Evolutionary conservation across 2,888 invertebrate genomes (phyloP), one percentile per base, ranked within the genome.

Genomic region (Podotricha telesiphe): DNA sequence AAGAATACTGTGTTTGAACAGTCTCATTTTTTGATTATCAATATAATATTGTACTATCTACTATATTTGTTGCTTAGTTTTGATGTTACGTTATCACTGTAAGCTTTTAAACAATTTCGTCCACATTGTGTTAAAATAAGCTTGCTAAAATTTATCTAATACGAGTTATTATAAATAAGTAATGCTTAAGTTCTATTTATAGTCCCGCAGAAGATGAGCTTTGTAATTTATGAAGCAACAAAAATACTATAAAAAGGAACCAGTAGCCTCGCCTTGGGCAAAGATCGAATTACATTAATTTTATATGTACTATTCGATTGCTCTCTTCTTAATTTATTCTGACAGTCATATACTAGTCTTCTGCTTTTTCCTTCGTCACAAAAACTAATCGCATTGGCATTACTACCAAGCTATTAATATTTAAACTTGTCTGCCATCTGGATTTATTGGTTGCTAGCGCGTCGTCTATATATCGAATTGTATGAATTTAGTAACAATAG

Each of bases 1-100:
- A 75, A 80, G 80, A 79, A 82, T 70, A 76, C 71, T 74, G 76
- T 82, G 75, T 81, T 82, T 80, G 79, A 76, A 74, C 77, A 76
- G 72, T 71, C 70, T 76, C 70, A 73, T 75, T 67, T 73, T 69
- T 28, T 28, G 6, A 68, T 70, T 66, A 68, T 50, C 56, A 62
- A 56, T 56, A 42, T 65, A 17, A 58, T 42, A 56, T 50, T 47
- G n/a, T 22, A 22, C 51, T 47, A n/a, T 53, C 15, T 45, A 40
- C 1, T 8, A 8, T 2, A 2, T 10, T n/a, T 5, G 6, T 22
- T 8, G 8, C 20, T 22, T 42, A 15, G 20, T 20, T 40, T 45
- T 22, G n/a, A 22, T 45, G n/a, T 22, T 59, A 22, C n/a, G n/a
- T n/a, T n/a, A n/a, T n/a, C n/a, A n/a, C n/a, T n/a, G n/a, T 28